Evolutionary conservation across 2,888 invertebrate genomes (phyloP), one percentile per base, ranked within the genome.

Genomic region (Euclidia mi): DNA sequence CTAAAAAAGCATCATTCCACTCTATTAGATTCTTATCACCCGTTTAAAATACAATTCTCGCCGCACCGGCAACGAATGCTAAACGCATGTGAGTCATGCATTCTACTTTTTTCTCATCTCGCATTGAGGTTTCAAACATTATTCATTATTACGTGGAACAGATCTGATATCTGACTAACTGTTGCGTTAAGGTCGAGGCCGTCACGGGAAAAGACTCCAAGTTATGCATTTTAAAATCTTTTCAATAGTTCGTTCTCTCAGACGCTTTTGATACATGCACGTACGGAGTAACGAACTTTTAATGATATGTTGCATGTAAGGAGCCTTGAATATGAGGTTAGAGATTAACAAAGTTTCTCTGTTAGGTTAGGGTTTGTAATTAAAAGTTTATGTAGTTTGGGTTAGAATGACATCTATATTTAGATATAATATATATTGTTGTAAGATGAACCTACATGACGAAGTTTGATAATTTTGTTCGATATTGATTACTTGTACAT

Each of bases 161-260:
- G 78, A 85, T 88, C 80, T 81, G 76, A 75, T 82, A 72, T 72
- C 73, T 69, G 60, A 75, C 75, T 87, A 88, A 86, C 80, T 69
- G 80, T 75, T 69, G 72, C 56, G 67, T 58, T 70, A 75, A 84
- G 87, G 88, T 85, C 84, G 84, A 79, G 81, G 81, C 81, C 92
- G 92, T 94, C 93, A 94, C 91, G 94, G 94, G 94, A 94, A 88
- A 82, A 82, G 81, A 82, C 75, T 89, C 72, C 73, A 71, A 84
- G 92, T 70, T 87, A 94, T 92, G 89, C 71, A 64, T 74, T 72
- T 70, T 69, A 67, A 3, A 32, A 11, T 73, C 65, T 79, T 78
- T 84, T 81, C 65, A 77, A 78, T 71, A 62, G 78, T 81, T 81
- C 79, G 53, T 68, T 66, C 56, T 73, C 56, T 69, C 65, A 62